Conservation (phyloP, 1,140 invertebrate genomes). For the Rhagoletis zephyria region DNA sequence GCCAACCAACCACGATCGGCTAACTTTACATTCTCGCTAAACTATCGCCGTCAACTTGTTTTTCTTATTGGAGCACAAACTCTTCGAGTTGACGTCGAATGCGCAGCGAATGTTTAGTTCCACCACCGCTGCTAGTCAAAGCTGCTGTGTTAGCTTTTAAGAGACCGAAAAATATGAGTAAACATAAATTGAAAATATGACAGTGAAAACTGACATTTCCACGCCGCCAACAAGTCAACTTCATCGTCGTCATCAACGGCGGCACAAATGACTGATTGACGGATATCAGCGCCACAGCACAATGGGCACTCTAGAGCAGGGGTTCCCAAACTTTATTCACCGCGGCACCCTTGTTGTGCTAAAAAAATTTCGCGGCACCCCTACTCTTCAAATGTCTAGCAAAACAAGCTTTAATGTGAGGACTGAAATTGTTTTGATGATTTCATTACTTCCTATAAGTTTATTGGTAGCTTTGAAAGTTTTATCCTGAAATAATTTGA, state of each 20-base stretch:
- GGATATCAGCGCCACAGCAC: neutral
- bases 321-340: too few species aligned
- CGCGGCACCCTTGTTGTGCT: too few species aligned
- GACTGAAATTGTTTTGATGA: too few species aligned
- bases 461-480: too few species aligned
- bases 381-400: too few species aligned
- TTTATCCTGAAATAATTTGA: too few species aligned
- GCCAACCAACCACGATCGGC: neutral
- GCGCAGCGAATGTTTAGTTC: neutral
- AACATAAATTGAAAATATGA: constrained; percentile 50
- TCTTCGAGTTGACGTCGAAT: neutral
- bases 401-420: too few species aligned
- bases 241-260: neutral
- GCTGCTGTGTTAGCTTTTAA: neutral
- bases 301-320: too few species aligned
- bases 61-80: constrained; percentile 14
- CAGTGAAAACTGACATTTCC: constrained; percentile 38
- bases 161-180: constrained; percentile 33
- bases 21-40: neutral
- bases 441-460: too few species aligned
- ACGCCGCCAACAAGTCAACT: constrained; percentile 10
- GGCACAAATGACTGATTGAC: constrained; percentile 8
- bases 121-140: neutral
- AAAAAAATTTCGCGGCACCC: too few species aligned
- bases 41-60: constrained; percentile 3